Base-by-base conservation (phyloP, 23 tunicate species). In the Clavelina lepadiformis region DNA sequence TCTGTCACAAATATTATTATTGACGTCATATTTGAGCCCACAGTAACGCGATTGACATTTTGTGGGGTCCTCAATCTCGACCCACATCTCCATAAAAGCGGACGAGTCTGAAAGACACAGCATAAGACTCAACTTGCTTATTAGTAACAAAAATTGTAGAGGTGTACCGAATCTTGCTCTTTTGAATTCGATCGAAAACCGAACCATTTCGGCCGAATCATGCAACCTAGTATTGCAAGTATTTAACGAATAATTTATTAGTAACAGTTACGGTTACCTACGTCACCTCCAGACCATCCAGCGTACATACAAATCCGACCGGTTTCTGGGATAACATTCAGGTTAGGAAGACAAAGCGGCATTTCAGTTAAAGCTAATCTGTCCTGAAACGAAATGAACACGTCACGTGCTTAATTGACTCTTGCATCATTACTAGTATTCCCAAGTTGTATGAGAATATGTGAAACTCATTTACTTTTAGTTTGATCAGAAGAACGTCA, bases 1-100 rank as follows among this genome's bases (percentile, higher is more conserved):
- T 23, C 52, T 76, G 63, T 84, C 93, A 52, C 93, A 84, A 35
- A 84, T 51, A 62, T 84, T 84, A 38, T 59, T 41, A 61, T 84
- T 84, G 2, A 84, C 93, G 59, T 84, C 83, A 35, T 84, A 84
- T 32, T 76, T 68, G 18, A 84, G 46, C n/a, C 76, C 58, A 23
- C 72, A 29, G 68, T 84, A 84, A 29, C 78, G 63, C 23, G 33
- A 4, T 62, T 76, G 82, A 53, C 93, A 84, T 4, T 8, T 27
- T 2, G 73, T 84, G 25, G 93, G 93, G 56, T 84, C 58, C 21
- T 76, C 80, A 3, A 84, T 32, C 28, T 36, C 61, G 18, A 69
- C 82, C 82, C 82, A 76, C 55, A 75, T 5, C 24, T 62, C 38
- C 21, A 62, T 30, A 30, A 51, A 15, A n/a, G 30, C 2, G 3